Evolutionary conservation across 1,140 invertebrate genomes (phyloP).

Genomic region (Conopomorpha cramerella): DNA sequence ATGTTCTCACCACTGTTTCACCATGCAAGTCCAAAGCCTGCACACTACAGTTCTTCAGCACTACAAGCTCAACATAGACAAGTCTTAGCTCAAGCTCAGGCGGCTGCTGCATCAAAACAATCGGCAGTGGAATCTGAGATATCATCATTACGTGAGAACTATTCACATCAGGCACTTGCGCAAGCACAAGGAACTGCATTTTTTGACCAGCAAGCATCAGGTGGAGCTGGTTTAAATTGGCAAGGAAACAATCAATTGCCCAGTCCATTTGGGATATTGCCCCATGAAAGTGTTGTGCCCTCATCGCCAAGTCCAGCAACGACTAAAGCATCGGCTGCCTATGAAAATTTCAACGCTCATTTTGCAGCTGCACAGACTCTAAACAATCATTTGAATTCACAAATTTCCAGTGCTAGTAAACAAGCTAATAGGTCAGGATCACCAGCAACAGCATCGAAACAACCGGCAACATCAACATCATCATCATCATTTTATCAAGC

Average conservation of each 20-base stretch:
- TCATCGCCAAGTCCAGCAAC: slow-evolving; percentile 66
- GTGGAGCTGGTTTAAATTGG: slow-evolving; percentile 63
- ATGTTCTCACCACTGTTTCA: slow-evolving; percentile 75
- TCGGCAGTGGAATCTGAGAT: slow-evolving; percentile 63
- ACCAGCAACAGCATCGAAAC: slow-evolving; percentile 61
- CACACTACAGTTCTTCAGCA: slow-evolving; percentile 64
- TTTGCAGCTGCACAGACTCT: slow-evolving; percentile 67
- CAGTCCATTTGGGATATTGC: slow-evolving; percentile 76
- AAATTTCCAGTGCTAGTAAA: slow-evolving; percentile 60
- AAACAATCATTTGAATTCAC: slow-evolving; percentile 66
- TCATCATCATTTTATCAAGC: slow-evolving; percentile 67
- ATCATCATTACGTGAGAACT: slow-evolving; percentile 63
- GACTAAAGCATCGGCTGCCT: slow-evolving; percentile 59
- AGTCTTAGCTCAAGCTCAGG: slow-evolving; percentile 60
- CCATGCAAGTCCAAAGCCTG: slow-evolving; percentile 68
- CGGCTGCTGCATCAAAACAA: slow-evolving; percentile 60
- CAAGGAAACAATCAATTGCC: slow-evolving; percentile 69
- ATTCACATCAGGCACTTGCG: slow-evolving; percentile 60
- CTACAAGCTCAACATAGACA: slow-evolving; percentile 64
- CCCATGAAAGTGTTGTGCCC: slow-evolving; percentile 75
- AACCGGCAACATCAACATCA: slow-evolving; percentile 59
- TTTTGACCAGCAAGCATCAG: slow-evolving; percentile 67
- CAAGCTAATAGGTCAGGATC: slow-evolving; percentile 61
- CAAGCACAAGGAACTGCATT: slow-evolving; percentile 62
- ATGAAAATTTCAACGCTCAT: slow-evolving; percentile 71